phyloP scores from a whole-genome alignment of 2,888 invertebrate species.

The Erebia ligea region DNA sequence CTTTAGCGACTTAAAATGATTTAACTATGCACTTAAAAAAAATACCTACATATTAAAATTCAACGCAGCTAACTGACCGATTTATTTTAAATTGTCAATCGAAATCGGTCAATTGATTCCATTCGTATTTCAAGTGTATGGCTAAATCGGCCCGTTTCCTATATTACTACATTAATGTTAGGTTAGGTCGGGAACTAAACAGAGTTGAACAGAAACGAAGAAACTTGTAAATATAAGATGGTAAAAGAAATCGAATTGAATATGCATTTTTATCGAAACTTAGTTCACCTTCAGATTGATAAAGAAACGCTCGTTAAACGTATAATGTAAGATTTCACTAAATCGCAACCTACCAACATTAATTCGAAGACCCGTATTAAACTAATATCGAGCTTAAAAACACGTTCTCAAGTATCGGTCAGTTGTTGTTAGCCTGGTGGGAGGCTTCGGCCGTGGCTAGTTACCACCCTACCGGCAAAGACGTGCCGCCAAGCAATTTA shows the following conservation, averaged over 20 bases:
- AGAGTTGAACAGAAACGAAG: constrained; percentile 77
- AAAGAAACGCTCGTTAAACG: not conserved
- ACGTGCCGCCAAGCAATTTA: no score
- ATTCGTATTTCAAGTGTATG: constrained; percentile 12
- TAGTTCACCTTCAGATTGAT: not conserved
- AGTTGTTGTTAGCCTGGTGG: no score
- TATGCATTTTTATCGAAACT: constrained; percentile 41
- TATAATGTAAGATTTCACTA: not conserved
- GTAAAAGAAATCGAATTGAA: constrained; percentile 46
- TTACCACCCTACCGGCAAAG: no score
- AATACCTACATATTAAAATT: not conserved
- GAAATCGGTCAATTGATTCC: not conserved
- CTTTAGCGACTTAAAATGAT: constrained; percentile 21
- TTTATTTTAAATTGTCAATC: not conserved
- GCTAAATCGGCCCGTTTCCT: constrained; percentile 24
- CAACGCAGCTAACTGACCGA: not conserved
- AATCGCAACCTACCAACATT: no score
- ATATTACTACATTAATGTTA: constrained; percentile 48
- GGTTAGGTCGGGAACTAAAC: constrained; percentile 70
- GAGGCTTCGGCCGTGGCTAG: no score
- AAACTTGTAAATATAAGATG: constrained; percentile 61
- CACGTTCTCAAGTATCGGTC: no score
- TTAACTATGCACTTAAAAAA: constrained; percentile 6
- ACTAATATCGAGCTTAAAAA: no score
- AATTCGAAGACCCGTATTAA: no score